Base-by-base conservation (phyloP, 2,797 vertebrate species). In the Tauraco hartlaubi region DNA sequence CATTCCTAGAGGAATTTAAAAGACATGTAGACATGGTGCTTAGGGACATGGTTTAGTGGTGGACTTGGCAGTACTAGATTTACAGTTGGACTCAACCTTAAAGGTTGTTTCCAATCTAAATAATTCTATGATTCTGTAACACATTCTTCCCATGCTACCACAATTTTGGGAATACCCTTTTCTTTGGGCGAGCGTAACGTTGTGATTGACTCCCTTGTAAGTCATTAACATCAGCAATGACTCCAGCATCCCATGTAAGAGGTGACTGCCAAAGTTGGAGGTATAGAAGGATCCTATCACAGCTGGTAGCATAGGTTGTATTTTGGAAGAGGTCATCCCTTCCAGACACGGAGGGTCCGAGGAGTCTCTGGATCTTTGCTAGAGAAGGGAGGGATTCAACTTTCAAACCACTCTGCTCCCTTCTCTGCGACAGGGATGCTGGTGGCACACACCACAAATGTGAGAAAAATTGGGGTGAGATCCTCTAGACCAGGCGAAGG, bases 261-360 rank as follows among this genome's bases (percentile, higher is more conserved):
- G 59, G 28, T 39, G 56, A 41, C 43, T 85, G 19, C 63, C 35
- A 19, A 35, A 12, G 43, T 31, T 41, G 12, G 9, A 28, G 8
- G 11, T 12, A 4, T 4, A 6, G 0, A 1, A 74, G 44, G 46
- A n/a, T 3, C 23, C 35, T 11, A 8, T 5, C 7, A 1, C 33
- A 69, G 15, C 35, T 29, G 4, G 12, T 14, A 55, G 28, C 35
- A 33, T 37, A 28, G 49, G 31, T 1, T 75, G 22, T 9, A 9
- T 48, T 75, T 78, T 46, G 39, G 75, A 75, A 59, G 52, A 77
- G 18, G 13, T 7, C 28, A 37, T 54, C 58, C 63, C 17, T 71
- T 15, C 6, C 1, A 1, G 43, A 37, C 33, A 20, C 6, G 33
- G 46, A 67, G 33, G 9, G 18, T 39, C 12, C 15, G n/a, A 51